Evolutionary conservation across 2,113 vertebrate genomes (phyloP), one percentile per base, ranked within the genome.

Genomic region (Acrocephalus kingi): DNA sequence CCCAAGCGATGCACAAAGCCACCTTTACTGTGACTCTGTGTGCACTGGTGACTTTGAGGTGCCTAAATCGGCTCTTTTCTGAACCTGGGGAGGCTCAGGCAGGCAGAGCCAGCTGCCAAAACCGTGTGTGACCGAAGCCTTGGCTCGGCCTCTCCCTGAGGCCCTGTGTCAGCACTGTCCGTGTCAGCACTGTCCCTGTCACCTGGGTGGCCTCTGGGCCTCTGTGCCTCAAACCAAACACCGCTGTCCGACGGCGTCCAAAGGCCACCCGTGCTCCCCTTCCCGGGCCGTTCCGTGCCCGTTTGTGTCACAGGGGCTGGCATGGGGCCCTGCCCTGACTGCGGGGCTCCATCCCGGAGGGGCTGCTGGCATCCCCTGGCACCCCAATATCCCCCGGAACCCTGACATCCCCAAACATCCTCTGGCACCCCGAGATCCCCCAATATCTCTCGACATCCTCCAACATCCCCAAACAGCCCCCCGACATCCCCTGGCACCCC

Each of bases 231-330:
- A 43, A 39, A 5, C 6, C 72, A 37, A 22, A 12, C 14, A 2
- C 3, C 0, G 37, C 37, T 39, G 37, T 39, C 37, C 37, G 37
- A 39, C 8, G 4, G 5, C 0, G 31, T n/a, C 54, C n/a, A 4
- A n/a, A 48, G 90, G 21, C 28, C 33, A 4, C 17, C 5, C 0
- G 6, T 11, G 27, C 24, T 25, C 39, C 0, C 0, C 25, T 23
- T 46, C 76, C 48, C 1, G 4, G 18, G 13, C 2, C 0, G 0
- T 9, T 18, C 62, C 2, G 2, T 7, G 12, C 20, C 79, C 8
- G 0, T 56, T 14, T 10, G 48, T 11, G 43, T 7, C 28, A 3
- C 22, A 7, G 20, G 33, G 48, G 31, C 35, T 30, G 15, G 16
- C 37, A 6, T 0, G 15, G 28, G 24, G 41, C 78, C 33, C 58